Evolutionary conservation across 1,140 invertebrate genomes (phyloP).

Genomic region (Brachionus koreanus): DNA sequence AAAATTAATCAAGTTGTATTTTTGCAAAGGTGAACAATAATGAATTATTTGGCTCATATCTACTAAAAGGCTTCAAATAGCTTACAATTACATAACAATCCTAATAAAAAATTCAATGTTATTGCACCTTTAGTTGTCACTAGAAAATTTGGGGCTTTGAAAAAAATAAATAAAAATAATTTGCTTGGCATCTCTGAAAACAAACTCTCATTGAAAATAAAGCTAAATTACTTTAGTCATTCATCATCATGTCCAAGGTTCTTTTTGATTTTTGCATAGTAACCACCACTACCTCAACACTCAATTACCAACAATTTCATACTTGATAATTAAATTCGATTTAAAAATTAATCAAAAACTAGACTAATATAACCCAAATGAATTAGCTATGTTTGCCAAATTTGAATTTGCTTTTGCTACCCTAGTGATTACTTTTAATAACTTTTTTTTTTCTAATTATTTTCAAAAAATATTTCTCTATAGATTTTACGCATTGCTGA

Average conservation of each 20-base stretch:
- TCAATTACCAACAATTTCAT: neutral
- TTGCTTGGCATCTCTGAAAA: neutral
- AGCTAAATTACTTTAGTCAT: neutral
- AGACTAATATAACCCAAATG: neutral
- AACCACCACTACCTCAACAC: neutral
- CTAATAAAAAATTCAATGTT: neutral
- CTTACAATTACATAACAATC: neutral
- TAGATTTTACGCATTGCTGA: neutral
- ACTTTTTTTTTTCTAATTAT: neutral
- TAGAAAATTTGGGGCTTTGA: neutral
- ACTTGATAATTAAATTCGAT: neutral
- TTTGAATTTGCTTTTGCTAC: neutral
- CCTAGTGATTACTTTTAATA: neutral
- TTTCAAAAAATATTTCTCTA: neutral
- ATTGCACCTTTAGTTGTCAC: neutral
- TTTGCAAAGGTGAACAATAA: neutral
- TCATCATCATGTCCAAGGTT: neutral
- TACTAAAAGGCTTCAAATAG: neutral
- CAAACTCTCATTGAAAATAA: neutral
- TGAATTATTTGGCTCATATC: neutral
- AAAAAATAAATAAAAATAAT: neutral
- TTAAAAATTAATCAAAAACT: neutral
- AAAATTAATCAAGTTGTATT: neutral
- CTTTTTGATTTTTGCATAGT: neutral
- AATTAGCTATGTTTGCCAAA: neutral